phyloP scores from a whole-genome alignment of 2,888 invertebrate species.

The Phytoseiulus persimilis region DNA sequence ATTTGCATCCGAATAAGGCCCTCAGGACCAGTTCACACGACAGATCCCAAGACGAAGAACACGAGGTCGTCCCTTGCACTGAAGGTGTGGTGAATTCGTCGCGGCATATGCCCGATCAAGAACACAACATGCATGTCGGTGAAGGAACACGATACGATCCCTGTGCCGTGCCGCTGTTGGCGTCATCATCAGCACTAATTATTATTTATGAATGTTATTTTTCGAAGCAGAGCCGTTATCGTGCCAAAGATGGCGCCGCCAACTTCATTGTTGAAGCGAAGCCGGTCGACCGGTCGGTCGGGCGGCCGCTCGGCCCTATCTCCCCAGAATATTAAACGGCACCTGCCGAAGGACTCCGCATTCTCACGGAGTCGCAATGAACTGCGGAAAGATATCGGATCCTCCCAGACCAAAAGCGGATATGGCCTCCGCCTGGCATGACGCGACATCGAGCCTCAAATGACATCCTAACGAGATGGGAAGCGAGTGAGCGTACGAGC shows the following conservation, averaged over 20 bases:
- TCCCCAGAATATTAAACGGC: not conserved
- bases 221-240: not conserved
- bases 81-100: not conserved
- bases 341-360: not conserved
- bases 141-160: not conserved
- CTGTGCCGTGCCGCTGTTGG: not conserved
- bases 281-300: not conserved
- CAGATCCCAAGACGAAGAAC: not conserved
- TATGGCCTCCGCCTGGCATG: not conserved
- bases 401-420: slow-evolving; percentile 5
- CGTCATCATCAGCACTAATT: not conserved
- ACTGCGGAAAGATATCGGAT: slow-evolving; percentile 5
- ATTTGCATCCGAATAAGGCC: not conserved
- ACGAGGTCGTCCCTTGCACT: not conserved
- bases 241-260: not conserved
- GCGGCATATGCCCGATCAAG: not conserved
- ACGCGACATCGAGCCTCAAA: not conserved
- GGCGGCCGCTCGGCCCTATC: not conserved
- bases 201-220: not conserved
- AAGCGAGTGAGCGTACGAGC: not conserved
- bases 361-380: slow-evolving; percentile 5
- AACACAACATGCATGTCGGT: not conserved
- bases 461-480: not conserved
- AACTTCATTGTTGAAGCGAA: not conserved
- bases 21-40: not conserved